phyloP scores from a whole-genome alignment of 2,888 invertebrate species.

The Pegoplata infirma region DNA sequence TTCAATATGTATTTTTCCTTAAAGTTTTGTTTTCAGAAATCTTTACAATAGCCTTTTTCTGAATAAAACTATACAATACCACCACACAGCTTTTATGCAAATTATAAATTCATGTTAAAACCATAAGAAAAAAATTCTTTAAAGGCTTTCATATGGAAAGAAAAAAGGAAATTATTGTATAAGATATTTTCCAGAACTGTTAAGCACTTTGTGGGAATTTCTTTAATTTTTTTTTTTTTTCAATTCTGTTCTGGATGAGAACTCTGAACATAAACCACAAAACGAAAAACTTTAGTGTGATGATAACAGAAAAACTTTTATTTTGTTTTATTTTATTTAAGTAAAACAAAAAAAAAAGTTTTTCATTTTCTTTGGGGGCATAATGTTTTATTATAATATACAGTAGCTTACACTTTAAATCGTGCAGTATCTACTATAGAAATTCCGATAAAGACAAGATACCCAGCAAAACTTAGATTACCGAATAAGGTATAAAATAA shows the following conservation, averaged over 20 bases:
- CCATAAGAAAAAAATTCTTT: neutral
- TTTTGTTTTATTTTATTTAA: constrained; percentile 19
- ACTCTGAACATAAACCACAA: constrained; percentile 9
- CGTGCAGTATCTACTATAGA: too few species aligned
- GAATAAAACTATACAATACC: neutral
- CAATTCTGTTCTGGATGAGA: constrained; percentile 13
- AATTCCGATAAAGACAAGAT: too few species aligned
- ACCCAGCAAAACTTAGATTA: too few species aligned
- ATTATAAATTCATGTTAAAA: constrained; percentile 16
- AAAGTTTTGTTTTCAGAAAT: neutral
- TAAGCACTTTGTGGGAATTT: constrained; percentile 18
- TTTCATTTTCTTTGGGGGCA: constrained; percentile 1
- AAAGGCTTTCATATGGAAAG: constrained; percentile 17
- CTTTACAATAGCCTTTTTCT: neutral
- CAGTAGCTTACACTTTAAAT: too few species aligned
- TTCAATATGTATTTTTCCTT: neutral
- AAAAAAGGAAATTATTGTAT: constrained; percentile 2
- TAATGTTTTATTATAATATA: constrained; percentile 9
- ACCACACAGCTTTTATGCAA: neutral
- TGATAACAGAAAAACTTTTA: constrained; percentile 37
- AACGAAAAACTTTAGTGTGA: constrained; percentile 37
- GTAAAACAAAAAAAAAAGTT: constrained; percentile 29
- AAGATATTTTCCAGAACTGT: constrained; percentile 35
- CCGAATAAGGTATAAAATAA: too few species aligned
- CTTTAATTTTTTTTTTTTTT: neutral